These are phyloP conservation scores for Acanthochromis polyacanthus DNA, from an alignment of 2,113 vertebrate genomes.

Conservation along the genomic window DNA sequence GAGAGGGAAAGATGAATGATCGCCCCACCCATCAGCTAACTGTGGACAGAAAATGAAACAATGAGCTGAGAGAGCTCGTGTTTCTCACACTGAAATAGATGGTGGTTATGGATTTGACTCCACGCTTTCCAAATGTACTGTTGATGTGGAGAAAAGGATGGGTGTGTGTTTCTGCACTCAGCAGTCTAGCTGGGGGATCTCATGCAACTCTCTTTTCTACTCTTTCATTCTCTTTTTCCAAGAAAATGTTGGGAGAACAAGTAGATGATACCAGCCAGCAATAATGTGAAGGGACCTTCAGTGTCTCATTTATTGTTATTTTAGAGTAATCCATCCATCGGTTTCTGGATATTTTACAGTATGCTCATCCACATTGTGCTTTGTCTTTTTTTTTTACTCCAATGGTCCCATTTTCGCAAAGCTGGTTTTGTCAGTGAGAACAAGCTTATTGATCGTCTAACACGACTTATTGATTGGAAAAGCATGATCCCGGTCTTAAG, in stretches of 20 bases:
- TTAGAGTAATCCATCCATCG: not conserved
- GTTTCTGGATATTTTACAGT: not conserved
- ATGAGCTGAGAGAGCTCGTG: constrained; percentile 38
- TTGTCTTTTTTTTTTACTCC: not conserved
- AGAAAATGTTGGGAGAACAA: too few species aligned
- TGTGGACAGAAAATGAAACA: constrained; percentile 55
- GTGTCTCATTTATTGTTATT: constrained; percentile 23
- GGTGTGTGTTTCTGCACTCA: constrained; percentile 7
- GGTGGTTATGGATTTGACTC: constrained; percentile 26
- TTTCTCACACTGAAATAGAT: constrained; percentile 44
- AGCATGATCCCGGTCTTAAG: constrained; percentile 32
- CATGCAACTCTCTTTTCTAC: not conserved
- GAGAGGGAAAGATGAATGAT: constrained; percentile 15
- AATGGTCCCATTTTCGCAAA: constrained; percentile 8
- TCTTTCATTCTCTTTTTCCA: too few species aligned
- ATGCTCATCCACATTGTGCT: not conserved
- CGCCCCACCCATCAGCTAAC: constrained; percentile 46
- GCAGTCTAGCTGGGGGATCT: not conserved
- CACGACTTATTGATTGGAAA: constrained; percentile 32
- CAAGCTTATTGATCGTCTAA: constrained; percentile 28
- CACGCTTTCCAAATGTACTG: constrained; percentile 14
- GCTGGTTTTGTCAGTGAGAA: constrained; percentile 4
- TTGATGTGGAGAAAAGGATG: constrained; percentile 18
- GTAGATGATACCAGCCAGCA: too few species aligned
- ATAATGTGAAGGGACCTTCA: too few species aligned